These are phyloP conservation scores for Phallusia fumigata DNA, from an alignment of 23 tunicate genomes.

Conservation along the genomic window DNA sequence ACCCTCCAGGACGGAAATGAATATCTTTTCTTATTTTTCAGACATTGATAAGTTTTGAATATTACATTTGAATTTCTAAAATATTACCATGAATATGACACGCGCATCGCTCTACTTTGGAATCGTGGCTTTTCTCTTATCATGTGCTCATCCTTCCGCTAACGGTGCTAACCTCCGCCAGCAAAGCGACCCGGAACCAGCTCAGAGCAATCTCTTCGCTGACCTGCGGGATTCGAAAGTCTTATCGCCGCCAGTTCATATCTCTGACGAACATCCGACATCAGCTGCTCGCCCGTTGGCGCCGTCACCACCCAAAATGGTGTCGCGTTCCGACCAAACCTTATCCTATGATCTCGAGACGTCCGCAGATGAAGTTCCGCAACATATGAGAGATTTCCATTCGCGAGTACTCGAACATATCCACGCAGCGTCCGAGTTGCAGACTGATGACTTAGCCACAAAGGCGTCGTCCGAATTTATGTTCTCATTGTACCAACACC, in stretches of 20 bases:
- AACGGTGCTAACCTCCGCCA: neutral
- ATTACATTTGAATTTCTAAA: too few species aligned
- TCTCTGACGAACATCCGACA: neutral
- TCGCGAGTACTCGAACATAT: conserved; percentile 25
- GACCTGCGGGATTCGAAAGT: conserved; percentile 2
- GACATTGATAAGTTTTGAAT: too few species aligned
- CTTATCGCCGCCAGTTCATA: neutral
- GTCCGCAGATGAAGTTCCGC: neutral
- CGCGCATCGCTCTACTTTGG: neutral
- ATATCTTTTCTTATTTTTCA: too few species aligned
- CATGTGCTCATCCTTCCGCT: neutral
- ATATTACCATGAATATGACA: neutral
- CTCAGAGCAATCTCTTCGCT: neutral
- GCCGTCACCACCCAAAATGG: conserved; percentile 10
- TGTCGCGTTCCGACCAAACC: neutral
- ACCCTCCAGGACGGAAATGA: too few species aligned
- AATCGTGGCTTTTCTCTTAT: neutral
- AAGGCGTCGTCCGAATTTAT: conserved; percentile 16
- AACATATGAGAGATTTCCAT: conserved; percentile 25
- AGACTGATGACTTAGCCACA: neutral
- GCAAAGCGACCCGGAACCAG: neutral
- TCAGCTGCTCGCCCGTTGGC: neutral
- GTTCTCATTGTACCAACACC: conserved; percentile 23
- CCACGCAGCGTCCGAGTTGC: neutral
- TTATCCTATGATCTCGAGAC: neutral